Percentiles rank a stretch among this genome's conserved stretches.
phyloP scores from a whole-genome alignment of 2,888 invertebrate genomes.

The Ophion slaviceki region DNA sequence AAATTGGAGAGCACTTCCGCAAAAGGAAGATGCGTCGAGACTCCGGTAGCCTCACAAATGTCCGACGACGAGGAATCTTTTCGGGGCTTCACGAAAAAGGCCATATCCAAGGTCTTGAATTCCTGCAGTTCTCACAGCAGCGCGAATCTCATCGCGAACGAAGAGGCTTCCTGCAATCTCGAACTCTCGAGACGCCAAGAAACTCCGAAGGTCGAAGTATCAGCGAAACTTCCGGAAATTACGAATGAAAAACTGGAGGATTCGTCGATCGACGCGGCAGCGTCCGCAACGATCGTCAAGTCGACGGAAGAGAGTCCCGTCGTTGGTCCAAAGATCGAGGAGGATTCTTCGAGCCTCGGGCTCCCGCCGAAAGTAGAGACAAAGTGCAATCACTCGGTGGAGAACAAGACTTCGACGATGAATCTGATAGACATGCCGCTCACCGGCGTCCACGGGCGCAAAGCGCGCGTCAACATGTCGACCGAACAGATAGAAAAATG shows the following conservation, averaged over 20 bases:
- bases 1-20: slow-evolving; percentile 50
- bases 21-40: slow-evolving; percentile 53
- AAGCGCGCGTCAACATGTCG: slow-evolving; percentile 89
- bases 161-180: slow-evolving; percentile 68
- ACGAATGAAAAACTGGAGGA: slow-evolving; percentile 28
- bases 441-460: slow-evolving; percentile 82
- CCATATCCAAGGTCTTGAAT: slow-evolving; percentile 77
- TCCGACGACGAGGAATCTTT: slow-evolving; percentile 85
- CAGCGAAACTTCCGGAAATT: not conserved
- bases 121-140: slow-evolving; percentile 75
- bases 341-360: slow-evolving; percentile 30
- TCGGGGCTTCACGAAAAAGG: slow-evolving; percentile 82
- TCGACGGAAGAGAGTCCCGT: slow-evolving; percentile 18
- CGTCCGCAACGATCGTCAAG: slow-evolving; percentile 5
- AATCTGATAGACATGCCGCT: slow-evolving; percentile 77
- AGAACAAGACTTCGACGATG: slow-evolving; percentile 61
- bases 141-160: slow-evolving; percentile 72
- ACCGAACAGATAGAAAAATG: slow-evolving; percentile 89
- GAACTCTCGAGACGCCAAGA: slow-evolving; percentile 59
- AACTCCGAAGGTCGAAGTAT: slow-evolving; percentile 34
- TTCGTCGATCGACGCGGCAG: slow-evolving; percentile 11
- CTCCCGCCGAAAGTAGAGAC: slow-evolving; percentile 56
- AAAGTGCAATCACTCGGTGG: slow-evolving; percentile 68
- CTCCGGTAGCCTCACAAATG: slow-evolving; percentile 78
- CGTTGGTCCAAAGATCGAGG: slow-evolving; percentile 34